Base-by-base conservation (phyloP, 2,113 vertebrate genomes). In the Vulpes ferrilata region DNA sequence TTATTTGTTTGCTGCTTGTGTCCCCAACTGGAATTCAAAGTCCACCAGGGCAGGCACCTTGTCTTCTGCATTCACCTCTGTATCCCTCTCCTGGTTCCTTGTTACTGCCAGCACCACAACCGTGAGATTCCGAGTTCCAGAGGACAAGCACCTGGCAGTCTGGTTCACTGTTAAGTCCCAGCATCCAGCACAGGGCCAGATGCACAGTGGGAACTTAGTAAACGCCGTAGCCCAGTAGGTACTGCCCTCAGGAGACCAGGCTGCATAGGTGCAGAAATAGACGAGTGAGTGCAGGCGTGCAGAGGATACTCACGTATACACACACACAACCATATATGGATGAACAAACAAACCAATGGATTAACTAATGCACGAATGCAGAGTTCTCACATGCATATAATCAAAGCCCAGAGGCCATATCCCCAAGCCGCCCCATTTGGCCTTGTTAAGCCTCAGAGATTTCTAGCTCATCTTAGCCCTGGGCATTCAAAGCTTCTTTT, bases 401-500 rank as follows among this genome's bases (percentile, higher is more conserved):
- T 64, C 65, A 80, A 91, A 93, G 87, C 90, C 80, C 67, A 27
- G 91, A 38, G 55, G 53, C 79, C 64, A 1, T 7, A 89, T 32
- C 55, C 86, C 83, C 10, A 3, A 84, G 90, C 53, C 65, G 74
- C 53, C 85, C 19, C 8, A 11, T 67, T 76, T 35, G 25, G 79
- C 59, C 96, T 88, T 27, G 20, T 78, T 88, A 95, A 94, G 84
- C 71, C 60, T 48, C 38, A 0, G 76, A 83, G 80, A 82, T 71
- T 73, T 55, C 93, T 53, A 25, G 65, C 83, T 78, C 53, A 23
- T 55, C 89, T 64, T 3, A 57, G 80, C 86, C 78, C 59, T 35
- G 22, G 74, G 92, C 87, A 90, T 88, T 97, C 95, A 93, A 59
- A 93, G 71, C 38, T 48, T 16, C 94, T 88, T 76, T 85, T 81